These are phyloP conservation scores for Tiliacea citrago DNA, from an alignment of 2,888 invertebrate genomes.

Conservation along the genomic window DNA sequence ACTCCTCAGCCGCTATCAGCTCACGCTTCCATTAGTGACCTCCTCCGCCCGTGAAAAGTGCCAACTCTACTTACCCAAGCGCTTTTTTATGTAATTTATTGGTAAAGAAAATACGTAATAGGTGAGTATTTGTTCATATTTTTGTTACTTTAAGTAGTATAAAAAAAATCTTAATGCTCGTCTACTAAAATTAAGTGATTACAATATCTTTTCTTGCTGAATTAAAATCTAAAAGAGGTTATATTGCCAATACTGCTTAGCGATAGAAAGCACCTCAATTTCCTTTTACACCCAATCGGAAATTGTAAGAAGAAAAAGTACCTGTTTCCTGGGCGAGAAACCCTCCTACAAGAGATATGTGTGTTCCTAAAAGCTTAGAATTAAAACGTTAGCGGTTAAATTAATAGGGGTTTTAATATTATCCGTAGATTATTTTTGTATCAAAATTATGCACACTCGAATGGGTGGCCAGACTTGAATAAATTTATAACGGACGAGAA, in stretches of 20 bases:
- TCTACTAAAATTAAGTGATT: neutral
- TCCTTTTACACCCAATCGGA: conserved; percentile 81
- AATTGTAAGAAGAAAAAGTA: conserved; percentile 79
- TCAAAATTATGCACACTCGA: conserved; percentile 90
- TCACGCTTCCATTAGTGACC: conserved; percentile 84
- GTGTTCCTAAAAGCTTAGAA: conserved; percentile 62
- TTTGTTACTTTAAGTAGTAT: too few relatives aligned
- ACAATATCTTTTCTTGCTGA: neutral
- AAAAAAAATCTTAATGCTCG: neutral
- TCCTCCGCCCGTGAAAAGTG: conserved; percentile 54
- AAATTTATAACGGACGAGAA: conserved; percentile 88
- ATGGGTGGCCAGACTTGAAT: conserved; percentile 85
- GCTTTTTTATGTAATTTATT: conserved; percentile 46
- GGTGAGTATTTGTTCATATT: neutral
- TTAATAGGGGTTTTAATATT: conserved; percentile 85
- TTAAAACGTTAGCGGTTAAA: conserved; percentile 73
- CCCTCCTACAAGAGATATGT: conserved; percentile 63
- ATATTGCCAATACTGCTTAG: conserved; percentile 32
- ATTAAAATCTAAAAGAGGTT: conserved; percentile 5
- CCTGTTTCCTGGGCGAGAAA: conserved; percentile 80
- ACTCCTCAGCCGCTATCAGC: conserved; percentile 81
- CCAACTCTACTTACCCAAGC: conserved; percentile 44
- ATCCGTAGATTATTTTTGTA: conserved; percentile 88
- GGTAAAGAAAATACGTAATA: conserved; percentile 1
- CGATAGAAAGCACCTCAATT: conserved; percentile 68